Evolutionary conservation across 2,888 invertebrate species (phyloP).

Genomic region (Dioctria rufipes): DNA sequence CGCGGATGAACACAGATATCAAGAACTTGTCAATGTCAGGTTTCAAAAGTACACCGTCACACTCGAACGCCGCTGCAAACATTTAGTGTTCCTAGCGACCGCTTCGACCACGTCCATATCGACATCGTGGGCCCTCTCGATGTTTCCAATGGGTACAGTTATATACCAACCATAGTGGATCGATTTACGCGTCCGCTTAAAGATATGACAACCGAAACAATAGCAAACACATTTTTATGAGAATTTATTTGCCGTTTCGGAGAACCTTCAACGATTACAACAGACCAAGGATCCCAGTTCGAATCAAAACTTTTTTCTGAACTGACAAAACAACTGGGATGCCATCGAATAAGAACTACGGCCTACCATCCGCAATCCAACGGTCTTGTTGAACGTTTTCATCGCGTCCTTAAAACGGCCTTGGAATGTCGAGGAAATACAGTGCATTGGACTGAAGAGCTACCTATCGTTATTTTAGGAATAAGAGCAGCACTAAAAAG

Average conservation of each 20-base stretch:
- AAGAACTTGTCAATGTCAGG: conserved; percentile 56
- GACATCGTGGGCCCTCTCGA: conserved; percentile 59
- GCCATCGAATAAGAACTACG: conserved; percentile 11
- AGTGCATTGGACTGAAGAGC: too few relatives aligned
- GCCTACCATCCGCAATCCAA: neutral
- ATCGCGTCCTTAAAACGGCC: too few relatives aligned
- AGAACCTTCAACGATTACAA: conserved; percentile 55
- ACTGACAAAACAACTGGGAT: conserved; percentile 35
- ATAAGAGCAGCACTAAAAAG: too few relatives aligned
- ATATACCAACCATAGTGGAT: conserved; percentile 15
- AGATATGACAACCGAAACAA: conserved; percentile 58
- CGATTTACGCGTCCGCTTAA: conserved; percentile 10
- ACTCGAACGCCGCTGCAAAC: conserved; percentile 50
- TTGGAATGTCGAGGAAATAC: too few relatives aligned
- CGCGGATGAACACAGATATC: conserved; percentile 2
- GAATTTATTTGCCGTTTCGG: conserved; percentile 58
- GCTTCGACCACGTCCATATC: conserved; percentile 25
- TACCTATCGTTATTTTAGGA: too few relatives aligned
- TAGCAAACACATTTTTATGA: conserved; percentile 55
- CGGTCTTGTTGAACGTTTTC: too few relatives aligned
- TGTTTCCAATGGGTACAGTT: conserved; percentile 6
- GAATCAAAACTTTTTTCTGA: conserved; percentile 60
- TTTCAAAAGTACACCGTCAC: conserved; percentile 60
- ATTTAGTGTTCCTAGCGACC: conserved; percentile 25
- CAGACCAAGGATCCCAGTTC: conserved; percentile 62